Evolutionary conservation across 2,113 vertebrate genomes (phyloP).

Genomic region (Chaetodon auriga): DNA sequence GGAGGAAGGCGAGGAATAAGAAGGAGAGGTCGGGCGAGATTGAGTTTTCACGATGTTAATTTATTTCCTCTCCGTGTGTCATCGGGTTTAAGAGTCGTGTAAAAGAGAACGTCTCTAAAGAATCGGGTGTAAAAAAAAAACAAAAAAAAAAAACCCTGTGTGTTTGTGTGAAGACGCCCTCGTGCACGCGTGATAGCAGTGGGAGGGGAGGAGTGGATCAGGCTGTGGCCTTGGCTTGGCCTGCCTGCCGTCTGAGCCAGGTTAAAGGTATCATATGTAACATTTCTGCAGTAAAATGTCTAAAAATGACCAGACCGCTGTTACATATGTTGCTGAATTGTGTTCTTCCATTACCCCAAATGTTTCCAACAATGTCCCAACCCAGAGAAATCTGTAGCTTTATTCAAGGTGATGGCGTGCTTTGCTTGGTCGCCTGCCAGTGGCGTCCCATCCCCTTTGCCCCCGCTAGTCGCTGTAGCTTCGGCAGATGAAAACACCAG

Average conservation of each 20-base stretch:
- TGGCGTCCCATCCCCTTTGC: too few species aligned
- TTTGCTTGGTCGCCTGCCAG: too few species aligned
- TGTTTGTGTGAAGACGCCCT: constrained; percentile 25
- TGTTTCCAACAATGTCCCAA: too few species aligned
- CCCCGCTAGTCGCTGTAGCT: too few species aligned
- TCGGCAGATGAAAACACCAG: too few species aligned
- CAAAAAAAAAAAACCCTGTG: neutral
- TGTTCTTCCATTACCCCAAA: too few species aligned
- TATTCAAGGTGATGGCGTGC: too few species aligned
- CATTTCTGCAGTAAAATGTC: too few species aligned
- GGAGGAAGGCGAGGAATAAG: constrained; percentile 11
- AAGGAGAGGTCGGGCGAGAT: constrained; percentile 22
- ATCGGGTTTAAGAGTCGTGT: neutral
- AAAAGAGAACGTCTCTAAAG: constrained; percentile 4
- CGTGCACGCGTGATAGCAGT: constrained; percentile 19
- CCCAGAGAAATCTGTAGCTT: too few species aligned
- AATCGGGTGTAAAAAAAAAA: neutral
- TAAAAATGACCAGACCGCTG: too few species aligned
- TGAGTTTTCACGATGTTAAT: constrained; percentile 42
- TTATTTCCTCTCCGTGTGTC: constrained; percentile 32
- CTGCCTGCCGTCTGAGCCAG: constrained; percentile 8
- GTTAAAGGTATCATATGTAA: too few species aligned
- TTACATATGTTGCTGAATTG: too few species aligned
- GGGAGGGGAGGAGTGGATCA: constrained; percentile 17
- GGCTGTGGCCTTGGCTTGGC: constrained; percentile 56